phyloP scores from a whole-genome alignment of 2,888 invertebrate genomes.

The Lasioglossum calceatum region DNA sequence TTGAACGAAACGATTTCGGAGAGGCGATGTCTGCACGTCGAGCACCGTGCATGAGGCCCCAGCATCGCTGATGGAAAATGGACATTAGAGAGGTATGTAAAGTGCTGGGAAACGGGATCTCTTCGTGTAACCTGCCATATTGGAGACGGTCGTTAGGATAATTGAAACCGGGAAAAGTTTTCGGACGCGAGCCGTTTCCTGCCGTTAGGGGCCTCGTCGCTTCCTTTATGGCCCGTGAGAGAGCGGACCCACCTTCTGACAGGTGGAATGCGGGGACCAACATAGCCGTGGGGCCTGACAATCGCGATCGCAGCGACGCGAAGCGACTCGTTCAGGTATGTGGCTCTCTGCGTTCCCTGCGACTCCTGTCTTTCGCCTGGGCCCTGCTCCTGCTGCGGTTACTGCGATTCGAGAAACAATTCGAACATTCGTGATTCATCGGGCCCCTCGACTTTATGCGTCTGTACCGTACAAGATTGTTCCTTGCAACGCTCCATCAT shows the following conservation, averaged over 20 bases:
- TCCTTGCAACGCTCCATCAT: not conserved
- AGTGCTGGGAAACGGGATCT: slow-evolving; percentile 29
- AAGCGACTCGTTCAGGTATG: slow-evolving; percentile 74
- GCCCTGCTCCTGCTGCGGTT: slow-evolving; percentile 10
- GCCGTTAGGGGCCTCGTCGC: slow-evolving; percentile 43
- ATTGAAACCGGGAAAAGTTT: slow-evolving; percentile 23
- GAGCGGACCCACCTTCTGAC: slow-evolving; percentile 74
- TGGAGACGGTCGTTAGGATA: slow-evolving; percentile 65
- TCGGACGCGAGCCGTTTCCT: slow-evolving; percentile 36
- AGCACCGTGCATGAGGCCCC: not conserved
- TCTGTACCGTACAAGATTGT: too few relatives aligned
- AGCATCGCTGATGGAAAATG: slow-evolving; percentile 58
- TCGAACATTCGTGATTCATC: slow-evolving; percentile 2
- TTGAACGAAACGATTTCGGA: not conserved
- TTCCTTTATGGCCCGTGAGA: slow-evolving; percentile 55
- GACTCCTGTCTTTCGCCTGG: slow-evolving; percentile 30
- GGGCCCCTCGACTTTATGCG: not conserved
- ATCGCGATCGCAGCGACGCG: slow-evolving; percentile 74
- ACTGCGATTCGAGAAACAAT: not conserved
- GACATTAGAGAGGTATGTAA: slow-evolving; percentile 56
- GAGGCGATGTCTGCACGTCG: slow-evolving; percentile 28
- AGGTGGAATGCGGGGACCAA: slow-evolving; percentile 77
- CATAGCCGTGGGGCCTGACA: slow-evolving; percentile 67
- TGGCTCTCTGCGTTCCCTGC: slow-evolving; percentile 62
- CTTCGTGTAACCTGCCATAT: slow-evolving; percentile 75